A percentile compares a stretch with the other conserved stretches of the same genome.
phyloP scores from a whole-genome alignment of 2,888 invertebrate genomes.

The Callinectes sapidus region DNA sequence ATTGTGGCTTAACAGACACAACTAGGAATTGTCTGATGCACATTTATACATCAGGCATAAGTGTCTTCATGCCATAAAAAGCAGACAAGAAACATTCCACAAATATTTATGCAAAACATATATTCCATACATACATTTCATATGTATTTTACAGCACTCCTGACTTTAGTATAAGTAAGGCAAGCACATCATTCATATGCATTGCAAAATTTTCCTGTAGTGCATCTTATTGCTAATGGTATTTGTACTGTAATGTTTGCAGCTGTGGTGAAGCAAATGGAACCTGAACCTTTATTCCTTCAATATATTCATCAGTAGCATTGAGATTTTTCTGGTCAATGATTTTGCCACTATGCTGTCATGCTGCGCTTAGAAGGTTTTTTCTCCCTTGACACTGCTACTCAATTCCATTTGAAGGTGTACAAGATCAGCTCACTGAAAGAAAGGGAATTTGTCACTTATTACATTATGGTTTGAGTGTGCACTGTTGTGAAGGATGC shows the following conservation, averaged over 20 bases:
- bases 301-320: not conserved
- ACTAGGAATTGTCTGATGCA: not conserved
- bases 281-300: not conserved
- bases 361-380: not conserved
- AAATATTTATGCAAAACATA: not conserved
- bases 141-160: not conserved
- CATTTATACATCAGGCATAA: not conserved
- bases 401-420: not conserved
- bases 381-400: not conserved
- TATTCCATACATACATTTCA: slow-evolving; percentile 12
- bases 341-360: not conserved
- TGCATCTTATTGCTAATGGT: not conserved
- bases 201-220: not conserved
- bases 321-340: not conserved
- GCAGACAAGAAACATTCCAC: not conserved
- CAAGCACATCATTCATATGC: not conserved
- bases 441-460: too few species aligned
- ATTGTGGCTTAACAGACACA: not conserved
- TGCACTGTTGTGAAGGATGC: not conserved
- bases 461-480: not conserved
- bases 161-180: not conserved
- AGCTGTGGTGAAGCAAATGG: not conserved
- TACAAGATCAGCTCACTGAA: too few species aligned
- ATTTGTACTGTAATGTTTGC: not conserved
- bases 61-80: not conserved